Conservation (phyloP, 30 jellyfish, hydroid and myxozoan genomes). For the Aurelia sp. region DNA sequence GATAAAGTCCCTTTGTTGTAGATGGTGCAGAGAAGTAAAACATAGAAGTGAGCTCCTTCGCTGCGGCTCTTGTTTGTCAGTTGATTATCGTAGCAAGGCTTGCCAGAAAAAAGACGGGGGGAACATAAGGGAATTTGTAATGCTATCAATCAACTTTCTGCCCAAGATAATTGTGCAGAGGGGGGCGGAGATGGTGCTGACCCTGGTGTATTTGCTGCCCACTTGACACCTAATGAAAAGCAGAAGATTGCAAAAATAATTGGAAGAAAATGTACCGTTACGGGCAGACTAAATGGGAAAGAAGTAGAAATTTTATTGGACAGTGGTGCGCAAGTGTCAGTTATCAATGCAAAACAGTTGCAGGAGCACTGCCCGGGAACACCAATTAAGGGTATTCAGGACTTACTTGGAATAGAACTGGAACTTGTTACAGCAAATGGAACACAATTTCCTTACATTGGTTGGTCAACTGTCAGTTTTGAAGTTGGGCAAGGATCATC, state of each 20-base stretch:
- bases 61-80: slow-evolving; percentile 28
- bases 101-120: slow-evolving; percentile 13
- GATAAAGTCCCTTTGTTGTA: slow-evolving; percentile 26
- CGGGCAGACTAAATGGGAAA: slow-evolving; percentile 10
- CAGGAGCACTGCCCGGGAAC: not conserved
- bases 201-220: slow-evolving; percentile 25
- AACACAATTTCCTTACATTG: slow-evolving; percentile 26
- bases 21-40: slow-evolving; percentile 53
- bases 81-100: slow-evolving; percentile 22
- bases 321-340: slow-evolving; percentile 41
- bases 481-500: slow-evolving; percentile 1
- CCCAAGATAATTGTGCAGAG: not conserved
- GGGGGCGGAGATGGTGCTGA: not conserved
- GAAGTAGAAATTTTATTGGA: not conserved
- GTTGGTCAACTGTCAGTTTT: not conserved
- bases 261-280: too few species aligned
- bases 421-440: slow-evolving; percentile 27
- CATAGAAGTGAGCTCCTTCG: slow-evolving; percentile 28
- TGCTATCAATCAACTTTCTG: slow-evolving; percentile 4
- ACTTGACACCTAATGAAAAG: slow-evolving; percentile 36
- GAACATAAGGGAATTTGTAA: slow-evolving; percentile 29
- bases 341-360: not conserved
- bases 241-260: slow-evolving; percentile 5
- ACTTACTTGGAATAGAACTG: not conserved
- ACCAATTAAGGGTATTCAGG: slow-evolving; percentile 9